These are phyloP conservation scores for Carollia perspicillata DNA, from an alignment of 2,113 vertebrate species.

Conservation along the genomic window DNA sequence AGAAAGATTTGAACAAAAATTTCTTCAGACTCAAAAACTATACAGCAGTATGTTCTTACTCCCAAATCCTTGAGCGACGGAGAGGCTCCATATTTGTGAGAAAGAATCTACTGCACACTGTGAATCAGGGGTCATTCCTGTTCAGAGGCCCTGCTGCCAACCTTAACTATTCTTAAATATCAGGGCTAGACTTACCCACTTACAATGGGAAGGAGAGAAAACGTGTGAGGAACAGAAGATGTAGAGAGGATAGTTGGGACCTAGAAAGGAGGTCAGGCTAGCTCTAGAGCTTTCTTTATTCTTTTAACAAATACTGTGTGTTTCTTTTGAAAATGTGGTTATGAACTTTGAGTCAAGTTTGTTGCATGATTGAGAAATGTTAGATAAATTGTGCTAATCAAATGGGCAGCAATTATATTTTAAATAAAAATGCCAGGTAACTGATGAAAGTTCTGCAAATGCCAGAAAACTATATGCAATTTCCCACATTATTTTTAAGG, in stretches of 20 bases:
- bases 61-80: not conserved
- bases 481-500: not conserved
- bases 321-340: not conserved
- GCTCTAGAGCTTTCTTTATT: not conserved
- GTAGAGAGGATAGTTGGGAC: not conserved
- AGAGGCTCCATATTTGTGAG: not conserved
- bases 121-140: not conserved
- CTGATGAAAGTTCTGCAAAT: not conserved
- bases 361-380: not conserved
- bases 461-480: not conserved
- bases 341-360: not conserved
- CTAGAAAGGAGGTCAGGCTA: not conserved
- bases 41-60: not conserved
- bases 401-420: not conserved
- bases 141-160: not conserved
- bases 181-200: not conserved
- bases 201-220: not conserved
- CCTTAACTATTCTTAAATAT: not conserved
- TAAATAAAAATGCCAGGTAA: not conserved
- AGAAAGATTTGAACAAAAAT: not conserved
- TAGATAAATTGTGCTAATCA: not conserved
- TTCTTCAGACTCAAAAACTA: not conserved
- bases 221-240: not conserved
- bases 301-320: not conserved
- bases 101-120: not conserved